phyloP scores from a whole-genome alignment of 2,888 invertebrate species.

The Ophonus ardosiacus region DNA sequence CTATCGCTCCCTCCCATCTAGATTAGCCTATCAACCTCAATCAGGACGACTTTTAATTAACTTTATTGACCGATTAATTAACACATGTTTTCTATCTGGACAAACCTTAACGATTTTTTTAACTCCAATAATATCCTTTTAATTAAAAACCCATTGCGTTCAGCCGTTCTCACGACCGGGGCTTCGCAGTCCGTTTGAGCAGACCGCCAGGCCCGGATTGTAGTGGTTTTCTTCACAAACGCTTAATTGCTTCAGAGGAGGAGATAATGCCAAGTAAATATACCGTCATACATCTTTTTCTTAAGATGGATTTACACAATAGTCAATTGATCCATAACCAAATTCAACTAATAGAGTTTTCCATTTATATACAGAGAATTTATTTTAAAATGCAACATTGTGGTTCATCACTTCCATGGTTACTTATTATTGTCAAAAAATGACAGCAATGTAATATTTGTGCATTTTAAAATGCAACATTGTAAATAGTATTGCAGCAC shows the following conservation, averaged over 20 bases:
- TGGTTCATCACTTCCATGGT: too few relatives aligned
- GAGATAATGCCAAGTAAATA: slow-evolving; percentile 43
- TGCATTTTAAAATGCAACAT: too few relatives aligned
- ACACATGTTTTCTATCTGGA: slow-evolving; percentile 57
- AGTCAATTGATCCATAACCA: neutral
- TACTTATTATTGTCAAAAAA: too few relatives aligned
- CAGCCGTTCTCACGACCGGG: slow-evolving; percentile 57
- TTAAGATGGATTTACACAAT: neutral
- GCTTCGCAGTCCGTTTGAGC: slow-evolving; percentile 35
- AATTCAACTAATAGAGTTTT: too few relatives aligned
- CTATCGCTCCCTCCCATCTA: slow-evolving; percentile 49
- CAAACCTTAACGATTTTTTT: slow-evolving; percentile 60
- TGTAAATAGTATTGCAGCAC: too few relatives aligned
- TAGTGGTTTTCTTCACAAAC: slow-evolving; percentile 51
- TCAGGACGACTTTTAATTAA: slow-evolving; percentile 61
- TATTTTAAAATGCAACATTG: too few relatives aligned
- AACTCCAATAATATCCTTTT: slow-evolving; percentile 62
- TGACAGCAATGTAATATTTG: too few relatives aligned
- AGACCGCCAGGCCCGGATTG: slow-evolving; percentile 27
- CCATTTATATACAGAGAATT: too few relatives aligned
- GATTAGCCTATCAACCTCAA: slow-evolving; percentile 62
- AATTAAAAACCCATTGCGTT: slow-evolving; percentile 58
- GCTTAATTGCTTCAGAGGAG: slow-evolving; percentile 55
- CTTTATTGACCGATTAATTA: slow-evolving; percentile 63
- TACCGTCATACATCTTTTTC: slow-evolving; percentile 8